A percentile compares a stretch with the other conserved stretches of the same genome.
phyloP scores from a whole-genome alignment of 1,140 invertebrate species.

The Apis florea region DNA sequence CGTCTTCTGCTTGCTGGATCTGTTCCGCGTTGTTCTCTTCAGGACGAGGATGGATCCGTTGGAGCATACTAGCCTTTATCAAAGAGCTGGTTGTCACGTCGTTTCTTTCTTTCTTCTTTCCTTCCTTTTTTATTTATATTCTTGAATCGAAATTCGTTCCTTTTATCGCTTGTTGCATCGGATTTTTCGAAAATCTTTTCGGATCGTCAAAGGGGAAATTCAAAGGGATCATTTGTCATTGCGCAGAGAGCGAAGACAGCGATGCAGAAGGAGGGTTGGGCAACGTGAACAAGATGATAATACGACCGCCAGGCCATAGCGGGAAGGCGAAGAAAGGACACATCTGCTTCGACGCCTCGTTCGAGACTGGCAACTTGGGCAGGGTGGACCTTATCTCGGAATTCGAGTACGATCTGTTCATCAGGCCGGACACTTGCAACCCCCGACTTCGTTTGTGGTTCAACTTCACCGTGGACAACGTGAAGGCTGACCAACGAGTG shows the following conservation, averaged over 20 bases:
- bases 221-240: constrained; percentile 47
- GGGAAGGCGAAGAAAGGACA: constrained; percentile 97
- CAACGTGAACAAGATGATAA: constrained; percentile 95
- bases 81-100: constrained; percentile 76
- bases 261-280: constrained; percentile 96
- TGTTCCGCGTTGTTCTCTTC: background rate
- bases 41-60: constrained; percentile 82
- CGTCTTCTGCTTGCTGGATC: constrained; percentile 46
- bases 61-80: constrained; percentile 85
- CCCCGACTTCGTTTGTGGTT: constrained; percentile 97
- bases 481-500: constrained; percentile 95
- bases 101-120: background rate
- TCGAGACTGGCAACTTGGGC: constrained; percentile 98
- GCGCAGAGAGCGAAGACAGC: constrained; percentile 95
- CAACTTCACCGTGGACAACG: constrained; percentile 99
- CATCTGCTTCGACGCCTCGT: constrained; percentile 98
- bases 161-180: background rate
- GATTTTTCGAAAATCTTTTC: background rate
- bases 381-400: constrained; percentile 96
- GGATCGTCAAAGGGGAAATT: background rate
- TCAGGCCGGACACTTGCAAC: constrained; percentile 97
- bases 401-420: constrained; percentile 97
- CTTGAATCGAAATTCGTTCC: background rate
- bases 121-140: background rate
- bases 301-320: constrained; percentile 95